phyloP scores from a whole-genome alignment of 1,140 invertebrate species.

The Drosophila saltans region DNA sequence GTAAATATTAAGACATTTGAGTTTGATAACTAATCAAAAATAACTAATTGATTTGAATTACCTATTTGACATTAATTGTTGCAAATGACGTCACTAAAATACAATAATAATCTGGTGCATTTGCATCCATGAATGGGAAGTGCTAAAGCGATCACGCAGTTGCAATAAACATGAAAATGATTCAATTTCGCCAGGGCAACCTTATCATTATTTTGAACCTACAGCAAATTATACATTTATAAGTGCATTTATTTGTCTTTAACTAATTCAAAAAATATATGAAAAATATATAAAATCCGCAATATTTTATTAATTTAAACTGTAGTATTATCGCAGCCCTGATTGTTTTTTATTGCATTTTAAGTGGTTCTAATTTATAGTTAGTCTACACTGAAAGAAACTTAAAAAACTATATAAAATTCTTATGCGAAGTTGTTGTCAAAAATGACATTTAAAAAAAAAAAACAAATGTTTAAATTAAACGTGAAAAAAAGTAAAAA shows the following conservation, averaged over 20 bases:
- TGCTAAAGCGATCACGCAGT: neutral
- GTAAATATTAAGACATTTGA: no score
- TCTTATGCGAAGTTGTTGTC: neutral
- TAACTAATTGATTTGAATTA: no score
- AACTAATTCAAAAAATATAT: no score
- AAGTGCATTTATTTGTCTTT: no score
- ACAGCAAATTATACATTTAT: no score
- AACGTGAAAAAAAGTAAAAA: neutral
- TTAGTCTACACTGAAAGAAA: neutral
- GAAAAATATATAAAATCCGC: no score
- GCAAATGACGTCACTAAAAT: neutral
- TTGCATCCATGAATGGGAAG: neutral
- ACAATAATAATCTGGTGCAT: neutral
- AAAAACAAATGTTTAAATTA: no score
- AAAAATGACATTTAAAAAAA: neutral
- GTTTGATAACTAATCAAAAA: no score
- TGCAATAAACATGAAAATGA: neutral
- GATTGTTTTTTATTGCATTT: neutral
- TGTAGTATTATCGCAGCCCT: neutral
- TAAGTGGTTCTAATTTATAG: neutral
- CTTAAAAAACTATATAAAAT: neutral
- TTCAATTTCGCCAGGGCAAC: neutral
- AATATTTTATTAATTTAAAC: no score
- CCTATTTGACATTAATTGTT: neutral
- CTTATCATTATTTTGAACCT: no score